Base-by-base conservation (phyloP, 2,797 vertebrate genomes). In the Echiichthys vipera region DNA sequence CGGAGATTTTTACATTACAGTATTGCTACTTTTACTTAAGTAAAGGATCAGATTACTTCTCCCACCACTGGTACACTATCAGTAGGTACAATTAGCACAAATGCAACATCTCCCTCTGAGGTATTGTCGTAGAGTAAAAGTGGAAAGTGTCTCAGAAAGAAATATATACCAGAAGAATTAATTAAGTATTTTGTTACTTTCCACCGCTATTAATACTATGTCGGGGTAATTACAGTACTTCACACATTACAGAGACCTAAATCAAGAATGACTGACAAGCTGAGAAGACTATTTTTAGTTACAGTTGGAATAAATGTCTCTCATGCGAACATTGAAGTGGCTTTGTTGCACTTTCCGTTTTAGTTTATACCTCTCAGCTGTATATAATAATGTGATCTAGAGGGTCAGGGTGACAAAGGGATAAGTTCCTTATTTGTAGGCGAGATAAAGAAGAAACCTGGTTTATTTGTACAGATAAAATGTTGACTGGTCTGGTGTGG, bases 201-300 rank as follows among this genome's bases (percentile, higher is more conserved):
- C 15, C 12, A 29, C 25, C 20, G 34, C 20, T 39, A 7, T 43
- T 40, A 59, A 17, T 29, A 36, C 25, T 56, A 32, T 42, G 22
- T 36, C 30, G 27, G 11, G 2, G 22, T 2, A 2, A 39, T 13
- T 46, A 32, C 27, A 65, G 12, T 32, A 70, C 12, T 24, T 49
- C 27, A 73, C 6, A 29, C 3, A 0, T 37, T 54, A 51, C 45
- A 43, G 37, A 34, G 24, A 40, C 36, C 69, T 57, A 64, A 72
- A 77, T 53, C 29, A 64, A 59, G 57, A 81, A 32, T 30, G 71
- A 67, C 14, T 17, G 34, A 80, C 42, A 49, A n/a, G 64, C 29
- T 56, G 30, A 61, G 50, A 24, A 6, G 15, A 68, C 53, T 79
- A 77, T 90, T 74, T 69, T 79, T 69, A 71, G 79, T 36, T 18